Evolutionary conservation across 2,113 vertebrate genomes (phyloP), one percentile per base, ranked within the genome.

Genomic region (Xenus cinereus): DNA sequence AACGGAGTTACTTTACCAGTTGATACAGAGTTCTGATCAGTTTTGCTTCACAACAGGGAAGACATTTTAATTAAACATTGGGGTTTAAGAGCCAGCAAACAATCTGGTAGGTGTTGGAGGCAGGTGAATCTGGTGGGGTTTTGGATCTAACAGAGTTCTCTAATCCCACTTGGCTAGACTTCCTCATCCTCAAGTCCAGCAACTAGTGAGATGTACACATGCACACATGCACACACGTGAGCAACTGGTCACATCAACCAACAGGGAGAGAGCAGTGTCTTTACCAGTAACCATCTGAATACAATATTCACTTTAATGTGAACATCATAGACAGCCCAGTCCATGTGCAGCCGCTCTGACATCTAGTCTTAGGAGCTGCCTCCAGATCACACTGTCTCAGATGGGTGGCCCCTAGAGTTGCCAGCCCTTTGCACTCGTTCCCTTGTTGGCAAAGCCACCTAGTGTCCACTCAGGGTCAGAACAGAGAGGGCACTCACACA

Each of bases 341-440:
- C 17, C 35, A 7, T 11, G 51, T 32, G 21, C 68, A 73, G 24
- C 24, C 1, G 0, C 26, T 66, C 68, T 81, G 35, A 43, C 35
- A 57, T 14, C 20, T 66, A 13, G 4, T 56, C 43, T 13, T 35
- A 43, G 59, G 6, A 57, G 35, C 14, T 35, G 26, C 21, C 17
- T 32, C 14, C 26, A 39, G 33, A 62, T 21, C n/a, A 19, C 2
- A 3, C 0, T 8, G 6, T 12, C 8, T 37, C 12, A 12, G 3
- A 37, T 33, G 64, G 33, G n/a, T 16, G 10, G 9, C 10, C 18
- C 35, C 20, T 62, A 33, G 23, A 37, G 8, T 12, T 19, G 14
- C 0, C 0, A 63, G 14, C 7, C 21, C 50, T 71, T 48, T 1
- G 0, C 6, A 8, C 6, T 33, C 12, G 5, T 22, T 33, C 3